Base-by-base conservation (phyloP, 1,140 invertebrate species). In the Ptiloglossa arizonensis region DNA sequence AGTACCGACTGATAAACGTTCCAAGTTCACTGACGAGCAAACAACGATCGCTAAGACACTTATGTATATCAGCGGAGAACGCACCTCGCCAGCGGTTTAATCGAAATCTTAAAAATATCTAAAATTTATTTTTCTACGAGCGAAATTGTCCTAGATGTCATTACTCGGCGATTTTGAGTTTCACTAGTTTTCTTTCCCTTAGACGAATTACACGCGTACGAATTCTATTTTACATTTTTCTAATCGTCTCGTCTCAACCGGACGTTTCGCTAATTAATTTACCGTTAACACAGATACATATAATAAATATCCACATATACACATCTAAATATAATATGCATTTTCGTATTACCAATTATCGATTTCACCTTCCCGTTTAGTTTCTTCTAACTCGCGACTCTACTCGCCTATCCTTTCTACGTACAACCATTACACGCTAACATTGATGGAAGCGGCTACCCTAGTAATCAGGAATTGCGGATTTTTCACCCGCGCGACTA, bases 31-130 rank as follows among this genome's bases (percentile, higher is more conserved):
- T 5, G 56, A 59, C 57, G 57, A 59, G 32, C 32, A 29, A 59
- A 35, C 29, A 9, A 35, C 57, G 57, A 35, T 48, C 46, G 46
- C 46, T 5, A 48, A 29, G n/a, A 38, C 9, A 38, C 8, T 38
- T 24, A 11, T 11, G 41, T 22, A 24, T 17, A 67, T 44, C 27
- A 56, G 32, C 27, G 35, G 22, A 0, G 32, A 8, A 19, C 54
- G 60, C 17, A 56, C 8, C 71, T 67, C 27, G 62, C 62, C 71
- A 67, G 71, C 27, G 71, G 71, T 56, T 54, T n/a, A 32, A 22
- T 67, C 24, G 29, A 48, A 70, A 27, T 17, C n/a, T n/a, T 17
- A 62, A 73, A 5, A 9, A 54, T 32, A 17, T 2, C 62, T 74
- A 74, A 29, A 54, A 32, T 56, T 44, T 22, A n/a, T n/a, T 32